These are phyloP conservation scores for Mesoclemmys tuberculata DNA, from an alignment of 2,113 vertebrate genomes.

Conservation along the genomic window DNA sequence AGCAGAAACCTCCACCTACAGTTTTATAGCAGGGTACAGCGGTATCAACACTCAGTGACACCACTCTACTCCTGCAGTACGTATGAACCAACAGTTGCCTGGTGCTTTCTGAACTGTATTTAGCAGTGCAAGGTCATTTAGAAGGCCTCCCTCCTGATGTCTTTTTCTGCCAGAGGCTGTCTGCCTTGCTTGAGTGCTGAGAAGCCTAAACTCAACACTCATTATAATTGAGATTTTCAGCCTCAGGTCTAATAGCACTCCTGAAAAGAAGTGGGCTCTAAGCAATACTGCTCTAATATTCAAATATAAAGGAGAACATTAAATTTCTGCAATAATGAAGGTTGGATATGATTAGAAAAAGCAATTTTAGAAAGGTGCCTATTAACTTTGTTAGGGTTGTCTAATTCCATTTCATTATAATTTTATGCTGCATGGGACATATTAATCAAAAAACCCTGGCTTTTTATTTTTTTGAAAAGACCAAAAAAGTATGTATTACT, in stretches of 20 bases:
- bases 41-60: background rate
- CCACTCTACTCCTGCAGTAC: background rate
- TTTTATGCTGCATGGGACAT: background rate
- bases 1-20: rapidly evolving
- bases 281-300: background rate
- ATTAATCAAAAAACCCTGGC: background rate
- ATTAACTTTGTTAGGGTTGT: background rate
- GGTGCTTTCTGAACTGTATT: background rate
- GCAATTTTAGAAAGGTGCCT: background rate
- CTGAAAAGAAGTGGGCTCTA: background rate
- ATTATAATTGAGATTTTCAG: background rate
- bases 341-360: background rate
- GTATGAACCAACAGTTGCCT: background rate
- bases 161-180: background rate
- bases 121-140: background rate
- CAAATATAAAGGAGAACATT: background rate
- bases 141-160: background rate
- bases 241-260: background rate
- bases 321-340: background rate
- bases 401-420: background rate
- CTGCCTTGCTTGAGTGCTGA: background rate
- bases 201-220: background rate
- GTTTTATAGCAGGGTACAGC: background rate
- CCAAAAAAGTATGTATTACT: background rate
- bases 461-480: background rate